Evolutionary conservation across 2,113 vertebrate species (phyloP), one percentile per base, ranked within the genome.

Genomic region (Ctenomys sociabilis): DNA sequence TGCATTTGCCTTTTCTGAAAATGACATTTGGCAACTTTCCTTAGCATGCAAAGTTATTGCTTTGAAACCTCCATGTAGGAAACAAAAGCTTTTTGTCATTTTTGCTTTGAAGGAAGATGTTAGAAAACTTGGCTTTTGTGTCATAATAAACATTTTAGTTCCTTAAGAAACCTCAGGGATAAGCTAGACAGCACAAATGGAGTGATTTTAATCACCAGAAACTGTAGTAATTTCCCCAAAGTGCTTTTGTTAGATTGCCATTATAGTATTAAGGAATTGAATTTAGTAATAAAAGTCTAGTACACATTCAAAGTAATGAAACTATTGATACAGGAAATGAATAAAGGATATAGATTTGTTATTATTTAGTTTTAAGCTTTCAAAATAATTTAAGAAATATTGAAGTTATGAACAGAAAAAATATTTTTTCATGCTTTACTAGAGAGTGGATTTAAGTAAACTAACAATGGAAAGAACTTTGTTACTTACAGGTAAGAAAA

Each of bases 1-100:
- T 96, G 86, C 75, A 64, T 95, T 85, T 94, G 97, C 95, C 90
- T 96, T 98, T 96, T 90, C 93, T 92, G 96, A 97, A 97, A 95
- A 96, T 95, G 93, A 95, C 77, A 77, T 49, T 68, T 35, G 91
- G 78, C 63, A 88, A 88, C 68, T 96, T 97, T 90, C 68, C 90
- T 92, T 80, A 77, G 19, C 92, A 37, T 90, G 80, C 64, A 63
- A 70, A 97, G 43, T 90, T 95, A 96, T 93, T 92, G 94, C 89
- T 57, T 92, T 92, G 90, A 97, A 94, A 66, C 26, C 80, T 30
- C 66, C 66, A 21, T 93, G n/a, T 81, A 97, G 90, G 95, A 97
- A 95, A 97, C 6, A 64, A 96, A 82, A 92, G 84, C 88, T 90
- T 94, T 94, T 95, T 88, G 94, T 92, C 82, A 96, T 66, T 13